Conservation (phyloP, 2,797 vertebrate species). For the Paedocypris micromegethes region DNA sequence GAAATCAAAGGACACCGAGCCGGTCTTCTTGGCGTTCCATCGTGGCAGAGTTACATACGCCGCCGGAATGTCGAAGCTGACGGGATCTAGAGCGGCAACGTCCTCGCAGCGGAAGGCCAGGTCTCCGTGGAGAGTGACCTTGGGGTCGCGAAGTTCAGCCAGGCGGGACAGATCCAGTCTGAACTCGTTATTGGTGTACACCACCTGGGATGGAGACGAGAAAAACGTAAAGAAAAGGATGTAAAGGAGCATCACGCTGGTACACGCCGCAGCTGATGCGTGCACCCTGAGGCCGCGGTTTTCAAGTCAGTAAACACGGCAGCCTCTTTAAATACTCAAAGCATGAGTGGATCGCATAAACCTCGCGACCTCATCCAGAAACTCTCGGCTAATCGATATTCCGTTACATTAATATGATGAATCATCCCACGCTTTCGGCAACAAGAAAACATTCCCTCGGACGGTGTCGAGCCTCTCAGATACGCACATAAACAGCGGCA, state of each 20-base stretch:
- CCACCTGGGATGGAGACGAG: slow-evolving; percentile 67
- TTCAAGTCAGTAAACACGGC: slow-evolving; percentile 44
- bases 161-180: slow-evolving; percentile 87
- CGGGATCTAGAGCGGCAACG: slow-evolving; percentile 84
- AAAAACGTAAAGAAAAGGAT: slow-evolving; percentile 21
- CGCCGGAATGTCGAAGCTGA: slow-evolving; percentile 81
- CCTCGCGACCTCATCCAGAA: slow-evolving; percentile 31
- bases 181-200: slow-evolving; percentile 97
- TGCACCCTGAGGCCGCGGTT: slow-evolving; percentile 28
- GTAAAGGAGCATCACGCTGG: slow-evolving; percentile 31
- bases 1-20: slow-evolving; percentile 90
- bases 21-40: slow-evolving; percentile 84
- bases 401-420: slow-evolving; percentile 40
- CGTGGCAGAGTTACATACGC: slow-evolving; percentile 80
- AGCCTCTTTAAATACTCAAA: slow-evolving; percentile 40
- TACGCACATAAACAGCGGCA: slow-evolving; percentile 7
- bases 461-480: slow-evolving; percentile 28
- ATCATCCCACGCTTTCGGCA: slow-evolving; percentile 33
- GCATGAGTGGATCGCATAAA: slow-evolving; percentile 42
- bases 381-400: slow-evolving; percentile 29
- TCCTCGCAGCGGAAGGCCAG: slow-evolving; percentile 86
- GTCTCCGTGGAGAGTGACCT: slow-evolving; percentile 85
- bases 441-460: slow-evolving; percentile 24
- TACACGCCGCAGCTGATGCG: slow-evolving; percentile 39
- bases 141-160: slow-evolving; percentile 81